Evolutionary conservation across 2,888 invertebrate species (phyloP).

Genomic region (Crematogaster levior): DNA sequence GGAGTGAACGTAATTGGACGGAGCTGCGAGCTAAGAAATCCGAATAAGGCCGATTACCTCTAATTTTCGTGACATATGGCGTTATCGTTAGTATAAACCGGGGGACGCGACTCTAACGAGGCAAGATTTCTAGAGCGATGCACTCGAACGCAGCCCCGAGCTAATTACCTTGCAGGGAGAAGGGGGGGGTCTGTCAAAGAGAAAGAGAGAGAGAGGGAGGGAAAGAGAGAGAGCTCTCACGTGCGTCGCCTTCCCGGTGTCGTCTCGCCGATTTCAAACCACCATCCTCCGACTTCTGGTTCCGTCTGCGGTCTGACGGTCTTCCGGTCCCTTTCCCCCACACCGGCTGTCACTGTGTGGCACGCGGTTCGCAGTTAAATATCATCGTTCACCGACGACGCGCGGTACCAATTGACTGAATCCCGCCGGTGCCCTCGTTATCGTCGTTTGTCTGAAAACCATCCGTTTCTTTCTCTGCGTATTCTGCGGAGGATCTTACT

Average conservation of each 20-base stretch:
- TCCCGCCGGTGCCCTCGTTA: conserved; percentile 43
- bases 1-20: not conserved
- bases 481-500: not conserved
- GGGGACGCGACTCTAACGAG: not conserved
- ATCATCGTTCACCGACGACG: conserved; percentile 50
- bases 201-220: conserved; percentile 53
- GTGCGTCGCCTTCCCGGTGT: conserved; percentile 41
- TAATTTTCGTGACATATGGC: not conserved
- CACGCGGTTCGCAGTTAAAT: conserved; percentile 47
- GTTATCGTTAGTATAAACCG: not conserved
- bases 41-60: conserved; percentile 4
- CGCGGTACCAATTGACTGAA: conserved; percentile 45
- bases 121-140: conserved; percentile 13
- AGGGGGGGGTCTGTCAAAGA: conserved; percentile 55
- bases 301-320: conserved; percentile 39
- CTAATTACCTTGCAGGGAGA: conserved; percentile 67
- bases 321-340: conserved; percentile 38
- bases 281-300: conserved; percentile 32
- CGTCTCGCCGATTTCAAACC: conserved; percentile 41
- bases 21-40: not conserved
- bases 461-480: conserved; percentile 40
- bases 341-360: conserved; percentile 44
- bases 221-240: conserved; percentile 50
- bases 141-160: conserved; percentile 46
- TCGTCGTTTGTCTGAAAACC: conserved; percentile 49